Percentiles rank a stretch among this genome's conserved stretches.
phyloP scores from a whole-genome alignment of 1,140 invertebrate genomes.

The Parapsyche elsis region DNA sequence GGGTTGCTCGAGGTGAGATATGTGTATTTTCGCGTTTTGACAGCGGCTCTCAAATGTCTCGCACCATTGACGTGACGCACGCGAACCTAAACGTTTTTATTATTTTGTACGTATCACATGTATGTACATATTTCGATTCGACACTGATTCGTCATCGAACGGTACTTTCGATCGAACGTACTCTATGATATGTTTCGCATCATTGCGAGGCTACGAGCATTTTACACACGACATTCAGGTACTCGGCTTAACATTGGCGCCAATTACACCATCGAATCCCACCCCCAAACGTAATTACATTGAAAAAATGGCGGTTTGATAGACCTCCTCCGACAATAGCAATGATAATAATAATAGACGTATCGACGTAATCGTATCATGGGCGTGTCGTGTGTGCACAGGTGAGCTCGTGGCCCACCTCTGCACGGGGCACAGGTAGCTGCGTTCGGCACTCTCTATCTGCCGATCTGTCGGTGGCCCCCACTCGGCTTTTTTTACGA shows the following conservation, averaged over 20 bases:
- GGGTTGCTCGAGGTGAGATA: not conserved
- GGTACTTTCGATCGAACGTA: no score
- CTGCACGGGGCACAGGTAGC: conserved; percentile 26
- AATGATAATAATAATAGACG: conserved; percentile 5
- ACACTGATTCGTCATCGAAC: not conserved
- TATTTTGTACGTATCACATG: not conserved
- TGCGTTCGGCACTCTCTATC: not conserved
- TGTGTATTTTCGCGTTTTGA: not conserved
- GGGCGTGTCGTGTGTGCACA: conserved; percentile 34
- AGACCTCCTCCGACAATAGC: not conserved
- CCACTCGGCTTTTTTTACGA: not conserved
- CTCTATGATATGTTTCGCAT: no score
- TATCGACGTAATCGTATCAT: not conserved
- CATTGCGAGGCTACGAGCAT: no score
- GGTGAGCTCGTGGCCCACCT: conserved; percentile 15
- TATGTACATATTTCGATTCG: not conserved
- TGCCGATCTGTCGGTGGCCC: not conserved
- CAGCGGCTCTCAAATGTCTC: not conserved
- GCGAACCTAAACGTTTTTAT: not conserved
- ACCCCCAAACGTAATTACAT: no score
- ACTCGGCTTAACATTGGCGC: no score
- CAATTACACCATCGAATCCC: no score
- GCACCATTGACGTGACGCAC: not conserved
- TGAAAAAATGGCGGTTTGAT: not conserved
- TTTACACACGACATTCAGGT: no score